Evolutionary conservation across 2,888 invertebrate species (phyloP).

Genomic region (Pandemis corylana): DNA sequence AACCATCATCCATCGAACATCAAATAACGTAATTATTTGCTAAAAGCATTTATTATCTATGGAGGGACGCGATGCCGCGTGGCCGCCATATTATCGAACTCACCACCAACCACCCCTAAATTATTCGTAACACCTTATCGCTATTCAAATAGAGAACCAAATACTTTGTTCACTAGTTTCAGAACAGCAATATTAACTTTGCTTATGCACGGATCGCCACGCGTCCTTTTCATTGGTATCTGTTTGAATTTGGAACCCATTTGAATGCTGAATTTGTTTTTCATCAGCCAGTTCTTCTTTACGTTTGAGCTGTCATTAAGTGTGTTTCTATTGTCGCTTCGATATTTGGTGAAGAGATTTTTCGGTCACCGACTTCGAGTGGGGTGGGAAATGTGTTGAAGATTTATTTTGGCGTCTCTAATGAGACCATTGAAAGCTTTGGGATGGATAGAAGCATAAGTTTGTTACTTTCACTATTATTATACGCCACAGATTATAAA

Average conservation of each 20-base stretch:
- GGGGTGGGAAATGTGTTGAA: slow-evolving; percentile 67
- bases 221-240: slow-evolving; percentile 81
- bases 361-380: slow-evolving; percentile 61
- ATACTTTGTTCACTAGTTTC: slow-evolving; percentile 24
- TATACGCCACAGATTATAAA: no score
- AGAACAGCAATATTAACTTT: slow-evolving; percentile 37
- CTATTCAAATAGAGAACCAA: slow-evolving; percentile 20
- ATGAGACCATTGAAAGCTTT: not conserved
- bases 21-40: slow-evolving; percentile 83
- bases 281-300: slow-evolving; percentile 76
- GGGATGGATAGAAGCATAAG: not conserved
- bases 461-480: not conserved
- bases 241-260: slow-evolving; percentile 79
- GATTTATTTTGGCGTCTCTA: slow-evolving; percentile 54
- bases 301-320: slow-evolving; percentile 76
- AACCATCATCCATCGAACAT: slow-evolving; percentile 82
- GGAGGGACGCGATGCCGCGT: slow-evolving; percentile 75
- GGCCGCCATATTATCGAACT: slow-evolving; percentile 56
- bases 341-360: slow-evolving; percentile 74
- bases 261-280: slow-evolving; percentile 79
- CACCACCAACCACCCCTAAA: slow-evolving; percentile 42
- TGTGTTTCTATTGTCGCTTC: slow-evolving; percentile 65
- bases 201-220: slow-evolving; percentile 65
- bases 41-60: slow-evolving; percentile 81
- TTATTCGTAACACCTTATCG: slow-evolving; percentile 39